Percentiles rank a stretch among this genome's conserved stretches.
phyloP scores from a whole-genome alignment of 2,888 invertebrate species.

The Cactoblastis cactorum region DNA sequence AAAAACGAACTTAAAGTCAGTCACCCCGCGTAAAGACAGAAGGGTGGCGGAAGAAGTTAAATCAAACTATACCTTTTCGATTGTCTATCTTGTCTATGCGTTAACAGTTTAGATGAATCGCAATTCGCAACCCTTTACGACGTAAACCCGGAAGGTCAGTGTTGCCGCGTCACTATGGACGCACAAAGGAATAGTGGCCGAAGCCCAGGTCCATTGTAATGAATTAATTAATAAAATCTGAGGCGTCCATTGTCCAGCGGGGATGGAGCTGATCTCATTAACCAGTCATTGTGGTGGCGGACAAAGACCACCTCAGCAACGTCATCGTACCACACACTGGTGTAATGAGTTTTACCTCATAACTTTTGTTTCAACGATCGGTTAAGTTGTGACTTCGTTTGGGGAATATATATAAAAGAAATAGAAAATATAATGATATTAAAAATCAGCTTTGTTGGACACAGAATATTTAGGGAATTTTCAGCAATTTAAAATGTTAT shows the following conservation, averaged over 20 bases:
- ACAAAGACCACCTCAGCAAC: slow-evolving; percentile 51
- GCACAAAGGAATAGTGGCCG: slow-evolving; percentile 62
- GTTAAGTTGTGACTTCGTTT: too few relatives aligned
- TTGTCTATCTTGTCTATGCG: too few relatives aligned
- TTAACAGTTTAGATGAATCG: too few relatives aligned
- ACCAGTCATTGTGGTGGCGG: slow-evolving; percentile 71
- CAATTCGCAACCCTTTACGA: neutral
- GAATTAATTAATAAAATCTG: slow-evolving; percentile 78
- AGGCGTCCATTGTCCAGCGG: slow-evolving; percentile 66
- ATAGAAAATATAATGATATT: too few relatives aligned
- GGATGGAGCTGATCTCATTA: slow-evolving; percentile 78
- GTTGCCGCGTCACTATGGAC: slow-evolving; percentile 61
- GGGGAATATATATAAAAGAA: too few relatives aligned
- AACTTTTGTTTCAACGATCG: neutral
- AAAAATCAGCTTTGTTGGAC: too few relatives aligned
- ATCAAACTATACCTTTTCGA: too few relatives aligned
- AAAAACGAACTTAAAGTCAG: too few relatives aligned
- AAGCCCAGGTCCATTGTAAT: slow-evolving; percentile 59
- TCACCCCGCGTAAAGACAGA: too few relatives aligned
- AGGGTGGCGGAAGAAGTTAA: too few relatives aligned
- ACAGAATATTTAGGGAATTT: too few relatives aligned
- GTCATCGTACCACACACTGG: slow-evolving; percentile 33
- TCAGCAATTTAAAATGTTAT: too few relatives aligned
- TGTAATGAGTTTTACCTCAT: slow-evolving; percentile 9
- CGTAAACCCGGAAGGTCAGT: slow-evolving; percentile 38